Conservation (phyloP, 2,113 vertebrate species). For the Triplophysa rosa region DNA sequence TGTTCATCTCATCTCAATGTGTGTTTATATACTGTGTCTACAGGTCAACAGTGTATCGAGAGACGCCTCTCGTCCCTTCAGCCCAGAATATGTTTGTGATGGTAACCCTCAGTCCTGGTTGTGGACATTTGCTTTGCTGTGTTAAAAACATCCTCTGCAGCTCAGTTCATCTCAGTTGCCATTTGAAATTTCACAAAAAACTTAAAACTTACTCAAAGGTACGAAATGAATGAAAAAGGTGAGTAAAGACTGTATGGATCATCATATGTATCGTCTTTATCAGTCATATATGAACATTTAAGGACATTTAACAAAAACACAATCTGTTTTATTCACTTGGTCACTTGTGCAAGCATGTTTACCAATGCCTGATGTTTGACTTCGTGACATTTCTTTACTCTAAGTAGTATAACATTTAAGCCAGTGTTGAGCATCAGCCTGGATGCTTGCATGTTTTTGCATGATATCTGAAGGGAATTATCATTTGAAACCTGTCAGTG, state of each 20-base stretch:
- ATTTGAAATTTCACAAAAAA: not conserved
- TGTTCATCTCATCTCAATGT: not conserved
- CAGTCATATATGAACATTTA: too few relatives aligned
- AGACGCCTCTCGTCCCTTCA: constrained; percentile 86
- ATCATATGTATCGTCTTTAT: too few relatives aligned
- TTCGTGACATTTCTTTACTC: not conserved
- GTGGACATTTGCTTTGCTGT: not conserved
- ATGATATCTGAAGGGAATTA: constrained; percentile 11
- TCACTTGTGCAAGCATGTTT: not conserved
- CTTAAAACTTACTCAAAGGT: not conserved
- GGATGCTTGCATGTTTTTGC: constrained; percentile 33
- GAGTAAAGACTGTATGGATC: too few relatives aligned
- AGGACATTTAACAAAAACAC: too few relatives aligned
- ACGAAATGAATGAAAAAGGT: too few relatives aligned
- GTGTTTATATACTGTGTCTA: constrained; percentile 2
- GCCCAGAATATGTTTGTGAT: constrained; percentile 73
- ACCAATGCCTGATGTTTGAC: not conserved
- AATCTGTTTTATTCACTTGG: too few relatives aligned
- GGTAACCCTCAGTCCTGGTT: not conserved
- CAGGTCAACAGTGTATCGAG: constrained; percentile 93
- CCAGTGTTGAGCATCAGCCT: not conserved
- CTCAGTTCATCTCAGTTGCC: not conserved
- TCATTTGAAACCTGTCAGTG: not conserved
- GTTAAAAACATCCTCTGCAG: not conserved
- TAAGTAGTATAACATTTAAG: not conserved